Percentiles rank a stretch among this genome's conserved stretches.
Conservation (phyloP, 1,140 invertebrate genomes). For the Euwallacea fornicatus region DNA sequence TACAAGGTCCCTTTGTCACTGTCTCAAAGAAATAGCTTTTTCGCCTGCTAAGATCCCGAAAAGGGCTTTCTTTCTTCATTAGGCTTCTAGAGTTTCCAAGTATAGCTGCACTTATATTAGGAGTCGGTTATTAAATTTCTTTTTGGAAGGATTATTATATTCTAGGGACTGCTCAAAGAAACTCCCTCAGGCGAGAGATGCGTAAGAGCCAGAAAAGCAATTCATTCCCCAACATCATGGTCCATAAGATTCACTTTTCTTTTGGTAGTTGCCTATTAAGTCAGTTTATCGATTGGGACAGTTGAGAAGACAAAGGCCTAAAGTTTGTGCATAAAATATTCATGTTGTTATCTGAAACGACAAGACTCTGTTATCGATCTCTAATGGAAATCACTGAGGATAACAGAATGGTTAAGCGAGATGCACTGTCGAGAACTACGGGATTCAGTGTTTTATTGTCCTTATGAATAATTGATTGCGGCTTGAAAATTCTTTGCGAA, state of each 20-base stretch:
- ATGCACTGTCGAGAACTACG: neutral
- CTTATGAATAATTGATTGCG: neutral
- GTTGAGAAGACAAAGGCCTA: too few species aligned
- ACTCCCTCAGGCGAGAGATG: too few species aligned
- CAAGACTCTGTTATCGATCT: neutral
- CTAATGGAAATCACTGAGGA: conserved; percentile 16
- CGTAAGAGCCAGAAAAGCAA: too few species aligned
- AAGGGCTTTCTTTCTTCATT: conserved; percentile 29
- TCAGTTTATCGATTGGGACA: too few species aligned
- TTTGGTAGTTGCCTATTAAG: too few species aligned
- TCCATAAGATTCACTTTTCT: too few species aligned
- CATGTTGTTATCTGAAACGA: neutral
- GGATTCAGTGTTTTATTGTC: neutral
- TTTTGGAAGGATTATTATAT: conserved; percentile 4
- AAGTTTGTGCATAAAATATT: conserved; percentile 8
- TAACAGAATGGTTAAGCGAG: conserved; percentile 8
- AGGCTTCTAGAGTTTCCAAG: conserved; percentile 15
- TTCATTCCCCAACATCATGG: too few species aligned
- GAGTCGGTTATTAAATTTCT: conserved; percentile 22
- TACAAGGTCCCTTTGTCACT: conserved; percentile 32
- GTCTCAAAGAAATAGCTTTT: conserved; percentile 32
- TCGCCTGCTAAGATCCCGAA: conserved; percentile 2
- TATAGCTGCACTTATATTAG: conserved; percentile 26
- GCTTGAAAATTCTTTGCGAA: neutral
- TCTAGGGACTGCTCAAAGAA: neutral